Conservation (phyloP, 2,888 invertebrate genomes). For the Arrhopalites spinosus region DNA sequence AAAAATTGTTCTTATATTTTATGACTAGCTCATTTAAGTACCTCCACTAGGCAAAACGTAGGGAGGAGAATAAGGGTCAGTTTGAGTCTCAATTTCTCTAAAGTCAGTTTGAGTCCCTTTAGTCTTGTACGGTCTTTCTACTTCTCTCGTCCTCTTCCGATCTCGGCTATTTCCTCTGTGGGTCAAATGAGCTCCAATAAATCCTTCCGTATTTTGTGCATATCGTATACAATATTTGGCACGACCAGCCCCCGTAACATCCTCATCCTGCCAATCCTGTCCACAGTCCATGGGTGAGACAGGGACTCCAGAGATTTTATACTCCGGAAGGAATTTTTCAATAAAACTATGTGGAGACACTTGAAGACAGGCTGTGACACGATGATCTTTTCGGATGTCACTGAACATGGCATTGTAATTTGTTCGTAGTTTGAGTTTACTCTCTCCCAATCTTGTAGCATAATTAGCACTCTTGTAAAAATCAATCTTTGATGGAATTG, state of each 20-base stretch:
- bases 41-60: conserved; percentile 64
- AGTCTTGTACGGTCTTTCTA: conserved; percentile 57
- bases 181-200: too few species aligned
- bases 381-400: conserved; percentile 62
- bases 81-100: conserved; percentile 77
- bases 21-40: too few species aligned
- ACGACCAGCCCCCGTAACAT: conserved; percentile 51
- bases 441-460: conserved; percentile 32
- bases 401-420: conserved; percentile 67
- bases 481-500: conserved; percentile 42
- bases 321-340: conserved; percentile 48
- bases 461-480: conserved; percentile 42
- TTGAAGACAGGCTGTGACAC: conserved; percentile 57
- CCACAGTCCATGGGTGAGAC: conserved; percentile 14
- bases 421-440: conserved; percentile 52
- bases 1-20: too few species aligned
- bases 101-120: conserved; percentile 71
- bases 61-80: conserved; percentile 75
- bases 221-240: conserved; percentile 46
- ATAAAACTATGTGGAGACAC: conserved; percentile 34
- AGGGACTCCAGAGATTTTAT: conserved; percentile 28
- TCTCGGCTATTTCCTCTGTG: too few species aligned
- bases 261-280: conserved; percentile 29
- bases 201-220: too few species aligned
- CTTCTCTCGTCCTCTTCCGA: conserved; percentile 23